Conservation (phyloP, 2,113 vertebrate species). For the Channa argus region DNA sequence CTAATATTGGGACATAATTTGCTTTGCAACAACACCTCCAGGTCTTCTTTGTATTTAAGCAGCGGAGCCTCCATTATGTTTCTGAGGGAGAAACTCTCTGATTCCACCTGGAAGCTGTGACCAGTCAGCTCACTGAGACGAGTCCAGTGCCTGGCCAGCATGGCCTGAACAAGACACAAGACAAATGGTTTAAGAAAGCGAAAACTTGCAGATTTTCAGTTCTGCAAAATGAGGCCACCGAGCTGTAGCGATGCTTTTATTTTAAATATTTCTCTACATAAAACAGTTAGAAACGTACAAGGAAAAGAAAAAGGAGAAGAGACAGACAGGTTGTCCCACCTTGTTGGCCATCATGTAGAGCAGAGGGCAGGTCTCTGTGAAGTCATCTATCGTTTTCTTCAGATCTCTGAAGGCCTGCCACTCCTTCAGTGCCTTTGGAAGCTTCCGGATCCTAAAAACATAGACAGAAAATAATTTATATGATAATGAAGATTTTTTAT, state of each 20-base stretch:
- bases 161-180: slow-evolving; percentile 76
- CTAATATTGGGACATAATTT: too few species aligned
- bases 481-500: too few species aligned
- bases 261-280: too few species aligned
- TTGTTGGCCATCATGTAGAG: slow-evolving; percentile 90
- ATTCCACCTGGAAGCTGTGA: slow-evolving; percentile 83
- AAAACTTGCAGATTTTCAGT: too few species aligned
- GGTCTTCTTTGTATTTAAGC: slow-evolving; percentile 86
- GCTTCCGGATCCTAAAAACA: slow-evolving; percentile 81
- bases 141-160: slow-evolving; percentile 87
- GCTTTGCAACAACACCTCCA: slow-evolving; percentile 80
- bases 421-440: slow-evolving; percentile 87
- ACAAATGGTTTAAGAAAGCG: background rate
- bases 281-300: too few species aligned
- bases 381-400: slow-evolving; percentile 88
- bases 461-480: background rate
- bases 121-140: slow-evolving; percentile 82
- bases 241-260: too few species aligned
- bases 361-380: slow-evolving; percentile 86
- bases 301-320: too few species aligned
- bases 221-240: too few species aligned
- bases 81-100: slow-evolving; percentile 83
- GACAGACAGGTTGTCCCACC: slow-evolving; percentile 56
- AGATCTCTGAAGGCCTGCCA: slow-evolving; percentile 88
- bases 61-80: slow-evolving; percentile 86